Evolutionary conservation across 1,140 invertebrate genomes (phyloP), one percentile per base, ranked within the genome.

Genomic region (Drosophila sproati): DNA sequence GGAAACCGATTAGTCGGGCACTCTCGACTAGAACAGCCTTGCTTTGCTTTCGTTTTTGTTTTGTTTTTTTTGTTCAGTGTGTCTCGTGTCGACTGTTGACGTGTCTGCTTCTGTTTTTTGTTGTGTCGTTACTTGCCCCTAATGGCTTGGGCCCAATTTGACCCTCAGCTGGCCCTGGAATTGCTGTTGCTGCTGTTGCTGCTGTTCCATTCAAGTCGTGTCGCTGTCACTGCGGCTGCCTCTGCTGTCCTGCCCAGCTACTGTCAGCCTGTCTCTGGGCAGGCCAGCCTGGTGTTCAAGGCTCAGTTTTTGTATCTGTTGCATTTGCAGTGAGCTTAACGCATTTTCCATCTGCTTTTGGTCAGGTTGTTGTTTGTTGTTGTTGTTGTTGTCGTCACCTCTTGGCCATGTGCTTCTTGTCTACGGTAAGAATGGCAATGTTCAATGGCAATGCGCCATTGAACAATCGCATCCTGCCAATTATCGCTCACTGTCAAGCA

Each of bases 271-370:
- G 51, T 54, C 70, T 20, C 20, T 20, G 20, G 20, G 1, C 20
- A 20, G 20, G 20, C 32, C 59, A 34, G 47, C 20, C 34, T 51
- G 60, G 20, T 37, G 68, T 63, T 45, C 34, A 20, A 20, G 41
- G 31, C 67, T 43, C 51, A 37, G 61, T 52, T 56, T 69, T 61
- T 70, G 66, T 70, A 75, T 75, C 73, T 75, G 67, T 75, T 71
- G 66, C 68, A 71, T 75, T 70, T 71, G 73, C 67, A 43, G 57
- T 51, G 59, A 43, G 57, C 52, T 71, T 67, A 62, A 68, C 64
- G 67, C 45, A 71, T 75, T 34, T 39, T 5, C 29, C 8, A 52
- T 31, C 34, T 63, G 60, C 47, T 41, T n/a, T 37, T 37, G 35
- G 35, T 34, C 34, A 20, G 20, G 28, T 4, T 52, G 43, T 8